These are phyloP conservation scores for Pelecanus crispus DNA, from an alignment of 2,113 vertebrate species.

Conservation along the genomic window DNA sequence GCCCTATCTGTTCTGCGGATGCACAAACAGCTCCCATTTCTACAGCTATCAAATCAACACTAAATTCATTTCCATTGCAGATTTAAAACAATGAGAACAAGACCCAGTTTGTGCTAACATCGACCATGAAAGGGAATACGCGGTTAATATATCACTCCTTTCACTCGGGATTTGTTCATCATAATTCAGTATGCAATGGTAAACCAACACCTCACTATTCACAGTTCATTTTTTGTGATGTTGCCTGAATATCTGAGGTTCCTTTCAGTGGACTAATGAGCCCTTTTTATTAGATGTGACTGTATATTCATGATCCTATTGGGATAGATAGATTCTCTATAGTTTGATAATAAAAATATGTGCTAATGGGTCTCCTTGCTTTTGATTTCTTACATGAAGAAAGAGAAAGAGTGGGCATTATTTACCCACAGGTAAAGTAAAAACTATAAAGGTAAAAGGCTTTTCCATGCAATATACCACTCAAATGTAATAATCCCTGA, in stretches of 20 bases:
- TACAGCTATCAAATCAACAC: neutral
- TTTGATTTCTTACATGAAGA: conserved; percentile 35
- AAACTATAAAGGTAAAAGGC: conserved; percentile 59
- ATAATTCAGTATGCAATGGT: conserved; percentile 9
- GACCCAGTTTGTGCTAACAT: neutral
- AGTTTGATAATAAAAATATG: conserved; percentile 61
- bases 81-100: neutral
- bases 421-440: conserved; percentile 68
- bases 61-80: neutral
- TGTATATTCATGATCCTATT: conserved; percentile 51
- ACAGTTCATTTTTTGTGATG: conserved; percentile 21
- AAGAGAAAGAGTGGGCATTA: conserved; percentile 11
- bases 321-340: conserved; percentile 54
- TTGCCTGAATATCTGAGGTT: neutral
- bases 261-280: conserved; percentile 34
- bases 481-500: conserved; percentile 59
- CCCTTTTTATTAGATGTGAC: conserved; percentile 7
- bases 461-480: conserved; percentile 52
- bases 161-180: conserved; percentile 8
- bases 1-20: neutral
- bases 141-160: neutral
- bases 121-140: neutral
- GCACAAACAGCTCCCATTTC: neutral
- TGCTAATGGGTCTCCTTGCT: conserved; percentile 41
- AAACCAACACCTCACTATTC: neutral